A percentile compares a stretch with the other conserved stretches of the same genome.
phyloP scores from a whole-genome alignment of 2,113 vertebrate species.

The Empidonax traillii region DNA sequence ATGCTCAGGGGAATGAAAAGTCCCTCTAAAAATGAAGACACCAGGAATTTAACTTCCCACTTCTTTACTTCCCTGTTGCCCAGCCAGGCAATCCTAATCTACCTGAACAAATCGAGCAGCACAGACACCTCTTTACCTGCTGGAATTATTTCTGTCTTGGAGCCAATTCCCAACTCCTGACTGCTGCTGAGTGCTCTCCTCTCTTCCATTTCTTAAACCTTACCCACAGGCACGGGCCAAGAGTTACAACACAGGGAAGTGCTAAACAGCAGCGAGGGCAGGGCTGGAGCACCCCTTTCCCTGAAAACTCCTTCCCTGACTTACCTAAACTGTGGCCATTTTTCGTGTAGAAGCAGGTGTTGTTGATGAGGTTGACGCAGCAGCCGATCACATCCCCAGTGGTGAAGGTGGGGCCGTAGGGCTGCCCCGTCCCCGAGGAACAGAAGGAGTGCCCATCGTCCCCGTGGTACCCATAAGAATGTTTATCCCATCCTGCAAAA shows the following conservation, averaged over 20 bases:
- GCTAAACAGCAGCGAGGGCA: neutral
- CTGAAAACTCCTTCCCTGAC: neutral
- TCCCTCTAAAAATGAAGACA: neutral
- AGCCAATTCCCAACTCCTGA: neutral
- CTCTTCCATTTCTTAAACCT: neutral
- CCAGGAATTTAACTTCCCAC: neutral
- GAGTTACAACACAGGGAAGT: neutral
- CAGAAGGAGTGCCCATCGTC: constrained; percentile 98
- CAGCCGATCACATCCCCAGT: constrained; percentile 98
- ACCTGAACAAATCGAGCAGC: neutral
- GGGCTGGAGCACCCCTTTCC: neutral
- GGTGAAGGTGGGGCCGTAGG: constrained; percentile 96
- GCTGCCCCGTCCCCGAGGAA: constrained; percentile 95
- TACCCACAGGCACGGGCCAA: neutral
- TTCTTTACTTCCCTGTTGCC: neutral
- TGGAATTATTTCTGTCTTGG: neutral
- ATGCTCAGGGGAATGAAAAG: neutral
- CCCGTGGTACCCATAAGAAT: constrained; percentile 97
- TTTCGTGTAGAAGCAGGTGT: constrained; percentile 86
- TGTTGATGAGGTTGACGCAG: constrained; percentile 98
- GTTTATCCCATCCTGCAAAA: constrained; percentile 93
- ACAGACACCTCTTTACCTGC: neutral
- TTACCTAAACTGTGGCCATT: constrained; percentile 94
- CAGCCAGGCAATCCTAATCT: neutral
- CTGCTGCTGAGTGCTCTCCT: neutral